A percentile compares a stretch with the other conserved stretches of the same genome.
Evolutionary conservation across 2,888 invertebrate species (phyloP).

Genomic region (Smittia sp.): DNA sequence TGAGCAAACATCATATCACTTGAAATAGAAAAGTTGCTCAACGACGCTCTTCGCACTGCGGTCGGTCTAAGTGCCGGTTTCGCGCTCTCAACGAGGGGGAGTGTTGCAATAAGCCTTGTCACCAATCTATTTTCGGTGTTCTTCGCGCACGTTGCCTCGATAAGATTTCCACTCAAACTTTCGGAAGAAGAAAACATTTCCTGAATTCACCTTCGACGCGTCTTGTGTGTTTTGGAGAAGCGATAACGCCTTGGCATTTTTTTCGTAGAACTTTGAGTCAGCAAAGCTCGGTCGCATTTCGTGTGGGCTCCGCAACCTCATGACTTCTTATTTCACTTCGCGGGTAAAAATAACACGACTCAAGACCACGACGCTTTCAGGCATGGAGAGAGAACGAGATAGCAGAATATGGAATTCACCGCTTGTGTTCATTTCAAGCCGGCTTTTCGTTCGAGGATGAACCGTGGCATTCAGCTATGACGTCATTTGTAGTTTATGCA

Average conservation of each 20-base stretch:
- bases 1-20: neutral
- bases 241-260: no score
- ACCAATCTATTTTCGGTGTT: no score
- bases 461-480: neutral
- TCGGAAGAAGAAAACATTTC: no score
- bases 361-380: neutral
- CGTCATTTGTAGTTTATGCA: no score
- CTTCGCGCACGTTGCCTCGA: no score
- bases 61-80: neutral
- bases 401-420: neutral
- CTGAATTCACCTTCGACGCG: neutral
- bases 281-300: neutral
- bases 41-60: neutral
- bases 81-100: neutral
- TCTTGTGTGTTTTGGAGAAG: neutral
- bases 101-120: no score
- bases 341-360: neutral
- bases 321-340: neutral
- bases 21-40: neutral
- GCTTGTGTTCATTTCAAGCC: neutral
- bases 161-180: no score
- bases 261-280: no score
- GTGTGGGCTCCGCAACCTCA: constrained; percentile 1
- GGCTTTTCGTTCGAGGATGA: neutral
- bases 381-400: no score